Conservation (phyloP, 2,888 invertebrate genomes). For the Chrysolina americana region DNA sequence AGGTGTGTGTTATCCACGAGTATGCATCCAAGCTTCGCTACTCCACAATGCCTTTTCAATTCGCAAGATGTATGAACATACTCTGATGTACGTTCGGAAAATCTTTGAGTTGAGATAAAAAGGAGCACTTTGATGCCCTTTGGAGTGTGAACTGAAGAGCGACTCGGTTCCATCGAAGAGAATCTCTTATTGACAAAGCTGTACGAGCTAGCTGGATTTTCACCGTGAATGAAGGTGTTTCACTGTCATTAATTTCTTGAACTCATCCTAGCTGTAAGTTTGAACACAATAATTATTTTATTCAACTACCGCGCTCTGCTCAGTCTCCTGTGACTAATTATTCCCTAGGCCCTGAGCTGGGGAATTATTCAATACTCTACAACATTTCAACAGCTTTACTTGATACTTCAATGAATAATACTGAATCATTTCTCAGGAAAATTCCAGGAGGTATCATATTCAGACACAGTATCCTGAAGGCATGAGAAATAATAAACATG, state of each 20-base stretch:
- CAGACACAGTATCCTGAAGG: too few species aligned
- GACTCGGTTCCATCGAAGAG: background rate
- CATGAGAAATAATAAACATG: too few species aligned
- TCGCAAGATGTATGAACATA: slow-evolving; percentile 2
- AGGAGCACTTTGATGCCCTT: slow-evolving; percentile 2
- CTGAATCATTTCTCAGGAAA: background rate
- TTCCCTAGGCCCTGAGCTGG: background rate
- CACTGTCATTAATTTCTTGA: background rate
- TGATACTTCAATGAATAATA: background rate
- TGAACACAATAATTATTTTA: slow-evolving; percentile 3
- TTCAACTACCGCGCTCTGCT: background rate
- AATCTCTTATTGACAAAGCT: slow-evolving; percentile 3
- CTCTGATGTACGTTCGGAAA: slow-evolving; percentile 2
- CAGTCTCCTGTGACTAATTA: background rate
- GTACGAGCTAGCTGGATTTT: background rate
- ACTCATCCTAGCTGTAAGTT: background rate
- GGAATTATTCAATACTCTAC: background rate
- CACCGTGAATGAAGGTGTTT: background rate
- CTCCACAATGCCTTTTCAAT: background rate
- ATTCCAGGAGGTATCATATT: background rate
- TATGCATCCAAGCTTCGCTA: background rate
- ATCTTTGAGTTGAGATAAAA: slow-evolving; percentile 3
- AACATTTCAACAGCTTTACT: too few species aligned
- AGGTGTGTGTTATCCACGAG: slow-evolving; percentile 2
- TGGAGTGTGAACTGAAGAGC: background rate